Conservation (phyloP, 2,888 invertebrate species). For the Torymus auratus region DNA sequence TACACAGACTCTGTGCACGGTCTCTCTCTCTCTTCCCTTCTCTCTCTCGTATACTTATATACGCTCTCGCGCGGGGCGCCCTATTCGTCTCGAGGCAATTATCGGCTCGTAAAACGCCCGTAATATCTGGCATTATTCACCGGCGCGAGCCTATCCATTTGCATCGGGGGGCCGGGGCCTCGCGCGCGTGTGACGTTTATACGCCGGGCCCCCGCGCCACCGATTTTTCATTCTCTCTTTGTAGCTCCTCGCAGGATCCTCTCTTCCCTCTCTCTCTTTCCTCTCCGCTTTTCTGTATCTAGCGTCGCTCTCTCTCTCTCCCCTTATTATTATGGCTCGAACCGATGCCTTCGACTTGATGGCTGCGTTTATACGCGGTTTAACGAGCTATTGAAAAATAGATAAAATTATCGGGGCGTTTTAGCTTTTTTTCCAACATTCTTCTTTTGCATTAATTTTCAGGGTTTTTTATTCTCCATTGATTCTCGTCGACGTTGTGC, state of each 20-base stretch:
- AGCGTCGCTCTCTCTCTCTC: conserved; percentile 4
- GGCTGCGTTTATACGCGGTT: conserved; percentile 33
- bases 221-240: conserved; percentile 14
- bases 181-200: conserved; percentile 24
- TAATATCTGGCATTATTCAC: conserved; percentile 63
- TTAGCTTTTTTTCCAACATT: neutral
- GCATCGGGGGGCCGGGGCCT: conserved; percentile 8
- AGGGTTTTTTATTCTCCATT: too few species aligned
- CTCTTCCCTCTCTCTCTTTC: neutral
- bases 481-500: too few species aligned
- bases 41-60: too few species aligned
- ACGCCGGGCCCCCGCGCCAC: conserved; percentile 13
- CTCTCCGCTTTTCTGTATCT: neutral
- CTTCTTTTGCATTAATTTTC: conserved; percentile 9
- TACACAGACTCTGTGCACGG: neutral
- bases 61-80: neutral
- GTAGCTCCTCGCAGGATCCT: neutral
- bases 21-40: too few species aligned
- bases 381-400: conserved; percentile 44
- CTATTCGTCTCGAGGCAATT: conserved; percentile 64
- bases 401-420: conserved; percentile 2
- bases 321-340: conserved; percentile 20
- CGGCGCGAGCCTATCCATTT: conserved; percentile 35
- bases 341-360: conserved; percentile 15
- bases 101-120: conserved; percentile 65